Evolutionary conservation across 1,140 invertebrate genomes (phyloP), one percentile per base, ranked within the genome.

Genomic region (Camponotus vicinus): DNA sequence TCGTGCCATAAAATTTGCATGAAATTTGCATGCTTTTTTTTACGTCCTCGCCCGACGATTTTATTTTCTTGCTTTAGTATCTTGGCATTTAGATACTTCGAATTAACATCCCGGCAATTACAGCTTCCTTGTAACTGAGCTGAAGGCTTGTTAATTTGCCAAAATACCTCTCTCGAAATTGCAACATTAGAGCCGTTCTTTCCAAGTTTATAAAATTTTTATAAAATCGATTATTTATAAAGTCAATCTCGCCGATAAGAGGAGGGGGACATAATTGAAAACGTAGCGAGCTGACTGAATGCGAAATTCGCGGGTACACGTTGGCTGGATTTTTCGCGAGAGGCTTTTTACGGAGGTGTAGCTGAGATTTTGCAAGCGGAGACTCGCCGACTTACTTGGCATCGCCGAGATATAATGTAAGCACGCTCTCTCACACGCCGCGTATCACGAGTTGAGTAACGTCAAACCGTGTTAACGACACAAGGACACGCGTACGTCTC

Each of bases 381-480:
- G 49, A 69, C 84, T 70, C 42, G 42, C 83, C 79, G 75, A 88
- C 88, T 86, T 89, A 86, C 77, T 88, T 88, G 88, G 88, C 52
- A 85, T 89, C 88, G 55, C 52, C 83, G 45, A 77, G 89, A 90
- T 90, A 90, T 90, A 88, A 90, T 88, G 89, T 76, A 90, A 55
- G 78, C 89, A 84, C 78, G 73, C 82, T 88, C 89, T 84, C 86
- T 90, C 77, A 42, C 89, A 78, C 82, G 83, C 64, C 78, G 67
- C 67, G 45, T 73, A 75, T 83, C 79, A 57, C 79, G 89, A 27
- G 27, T 90, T 90, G 83, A 85, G 89, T 88, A 90, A 90, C 83
- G 80, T 90, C 89, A 90, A 91, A 91, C 88, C 90, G 87, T 91
- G 90, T 91, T 91, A 91, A 91, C 90, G 90, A 91, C 89, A 91